Base-by-base conservation (phyloP, 2,797 vertebrate species). In the Ctenopoma kingsleyae region DNA sequence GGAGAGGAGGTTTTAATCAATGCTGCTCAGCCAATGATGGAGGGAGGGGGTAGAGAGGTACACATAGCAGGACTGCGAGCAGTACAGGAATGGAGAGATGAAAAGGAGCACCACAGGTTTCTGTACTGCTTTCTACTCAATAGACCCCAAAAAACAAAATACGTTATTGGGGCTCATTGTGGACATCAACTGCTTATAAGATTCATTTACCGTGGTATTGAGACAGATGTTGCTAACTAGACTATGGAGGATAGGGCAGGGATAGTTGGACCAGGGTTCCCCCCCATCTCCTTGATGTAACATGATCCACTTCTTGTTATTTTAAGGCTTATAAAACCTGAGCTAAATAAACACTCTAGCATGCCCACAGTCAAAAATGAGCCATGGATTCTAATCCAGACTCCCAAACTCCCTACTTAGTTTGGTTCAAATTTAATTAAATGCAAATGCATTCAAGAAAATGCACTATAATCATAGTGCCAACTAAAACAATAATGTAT, bases 1-100 rank as follows among this genome's bases (percentile, higher is more conserved):
- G 41, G 60, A 65, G 62, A 67, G 58, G 50, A 46, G 78, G 52
- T 49, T 77, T 74, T 73, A 81, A 84, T 87, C 84, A 77, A 65
- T 74, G 78, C 58, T 52, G 67, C 64, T 62, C 48, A 64, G 47
- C 57, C 43, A 38, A 60, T 48, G 38, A 52, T 44, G 41, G 47
- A 62, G 40, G 25, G 54, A 64, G 22, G 50, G 25, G 25, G 35
- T 19, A 7, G 46, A 66, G 67, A 47, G 19, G 30, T 27, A 41
- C n/a, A 51, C 32, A 23, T 10, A 53, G 61, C 40, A 27, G 48
- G 56, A 68, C 51, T 64, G 54, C 48, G 41, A 46, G n/a, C 50
- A 43, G 36, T 23, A 60, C 15, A 58, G 60, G 60, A 52, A 76
- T 49, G 16, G 61, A 11, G 55, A 49, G 10, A 43, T 8, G 43